Conservation (phyloP, 1,140 invertebrate species). For the Microplitis mediator region DNA sequence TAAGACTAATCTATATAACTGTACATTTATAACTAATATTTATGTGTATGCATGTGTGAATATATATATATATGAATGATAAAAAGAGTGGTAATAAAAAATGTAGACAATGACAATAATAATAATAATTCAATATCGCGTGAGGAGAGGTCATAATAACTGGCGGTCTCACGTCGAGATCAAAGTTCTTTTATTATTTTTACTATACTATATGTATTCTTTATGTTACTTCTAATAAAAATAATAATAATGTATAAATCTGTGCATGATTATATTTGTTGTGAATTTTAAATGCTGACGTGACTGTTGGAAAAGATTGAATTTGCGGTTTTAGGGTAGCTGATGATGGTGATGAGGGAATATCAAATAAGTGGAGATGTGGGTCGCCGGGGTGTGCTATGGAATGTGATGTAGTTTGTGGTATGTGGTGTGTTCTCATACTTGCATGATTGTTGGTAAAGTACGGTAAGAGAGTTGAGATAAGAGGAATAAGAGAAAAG, state of each 20-base stretch:
- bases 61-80: background rate
- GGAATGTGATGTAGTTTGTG: conserved; percentile 25
- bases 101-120: conserved; percentile 19
- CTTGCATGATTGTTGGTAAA: background rate
- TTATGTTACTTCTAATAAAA: too few relatives aligned
- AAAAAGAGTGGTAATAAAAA: background rate
- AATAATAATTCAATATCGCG: conserved; percentile 22
- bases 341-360: background rate
- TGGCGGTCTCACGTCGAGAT: conserved; percentile 12
- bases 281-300: background rate
- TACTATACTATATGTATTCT: too few relatives aligned
- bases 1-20: background rate
- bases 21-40: background rate
- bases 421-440: background rate
- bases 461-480: background rate
- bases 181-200: conserved; percentile 1
- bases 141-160: conserved; percentile 19
- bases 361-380: conserved; percentile 5
- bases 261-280: too few relatives aligned
- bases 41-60: background rate
- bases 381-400: conserved; percentile 2
- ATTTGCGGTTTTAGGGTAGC: background rate
- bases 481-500: conserved; percentile 9
- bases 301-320: background rate
- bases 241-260: too few relatives aligned